Conservation (phyloP, 2,113 vertebrate species). For the Hypomesus transpacificus region DNA sequence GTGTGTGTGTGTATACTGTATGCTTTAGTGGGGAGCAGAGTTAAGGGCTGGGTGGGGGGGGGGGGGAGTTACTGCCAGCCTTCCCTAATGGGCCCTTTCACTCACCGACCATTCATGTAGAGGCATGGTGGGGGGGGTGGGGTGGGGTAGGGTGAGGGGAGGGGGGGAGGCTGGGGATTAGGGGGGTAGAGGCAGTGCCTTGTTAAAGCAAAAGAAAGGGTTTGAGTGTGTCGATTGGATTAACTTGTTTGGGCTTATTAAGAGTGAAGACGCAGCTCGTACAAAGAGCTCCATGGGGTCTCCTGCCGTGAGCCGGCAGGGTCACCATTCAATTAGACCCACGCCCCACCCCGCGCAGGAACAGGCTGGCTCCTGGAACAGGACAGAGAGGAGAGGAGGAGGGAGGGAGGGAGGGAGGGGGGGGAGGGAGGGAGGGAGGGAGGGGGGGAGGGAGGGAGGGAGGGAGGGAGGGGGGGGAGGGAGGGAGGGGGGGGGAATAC, state of each 20-base stretch:
- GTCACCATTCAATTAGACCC: conserved; percentile 69
- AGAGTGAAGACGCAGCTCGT: conserved; percentile 73
- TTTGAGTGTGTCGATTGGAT: conserved; percentile 79
- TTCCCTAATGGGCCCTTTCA: conserved; percentile 67
- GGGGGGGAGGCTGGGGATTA: conserved; percentile 64
- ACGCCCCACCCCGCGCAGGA: conserved; percentile 33
- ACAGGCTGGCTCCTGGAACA: conserved; percentile 39
- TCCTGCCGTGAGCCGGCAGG: conserved; percentile 64
- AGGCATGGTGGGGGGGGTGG: conserved; percentile 52
- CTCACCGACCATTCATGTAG: conserved; percentile 65
- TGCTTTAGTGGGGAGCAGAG: conserved; percentile 57
- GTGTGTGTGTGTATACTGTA: conserved; percentile 34
- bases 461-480: too few relatives aligned
- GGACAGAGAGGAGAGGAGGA: neutral
- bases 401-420: neutral
- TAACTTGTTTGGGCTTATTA: conserved; percentile 82
- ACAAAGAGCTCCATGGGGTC: conserved; percentile 71
- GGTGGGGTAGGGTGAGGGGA: conserved; percentile 45
- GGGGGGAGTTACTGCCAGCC: conserved; percentile 52
- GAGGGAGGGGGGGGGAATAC: neutral
- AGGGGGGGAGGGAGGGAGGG: too few relatives aligned
- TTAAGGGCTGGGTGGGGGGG: conserved; percentile 1
- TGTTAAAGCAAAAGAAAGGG: conserved; percentile 74
- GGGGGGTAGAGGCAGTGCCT: conserved; percentile 67
- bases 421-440: too few relatives aligned